A percentile compares a stretch with the other conserved stretches of the same genome.
Evolutionary conservation across 2,888 invertebrate genomes (phyloP).

Genomic region (Eulithis prunata): DNA sequence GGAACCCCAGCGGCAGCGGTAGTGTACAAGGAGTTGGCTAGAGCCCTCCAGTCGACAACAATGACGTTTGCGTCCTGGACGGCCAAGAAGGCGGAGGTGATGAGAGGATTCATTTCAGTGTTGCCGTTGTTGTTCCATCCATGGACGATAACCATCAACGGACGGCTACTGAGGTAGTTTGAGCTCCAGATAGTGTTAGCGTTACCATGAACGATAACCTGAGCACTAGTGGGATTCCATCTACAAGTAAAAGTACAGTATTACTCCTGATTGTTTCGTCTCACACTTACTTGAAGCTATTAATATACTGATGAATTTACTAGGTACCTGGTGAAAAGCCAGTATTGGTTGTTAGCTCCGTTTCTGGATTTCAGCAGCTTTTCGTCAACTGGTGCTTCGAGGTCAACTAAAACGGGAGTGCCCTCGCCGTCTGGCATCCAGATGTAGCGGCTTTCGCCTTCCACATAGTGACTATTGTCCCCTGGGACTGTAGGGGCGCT

Average conservation of each 20-base stretch:
- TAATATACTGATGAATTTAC: neutral
- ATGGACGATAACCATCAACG: constrained; percentile 62
- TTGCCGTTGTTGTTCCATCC: constrained; percentile 67
- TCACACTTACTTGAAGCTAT: no score
- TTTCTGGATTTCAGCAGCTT: constrained; percentile 49
- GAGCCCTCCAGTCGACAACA: constrained; percentile 68
- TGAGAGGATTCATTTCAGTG: constrained; percentile 54
- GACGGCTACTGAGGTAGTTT: constrained; percentile 54
- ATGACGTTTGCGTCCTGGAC: constrained; percentile 68
- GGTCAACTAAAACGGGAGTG: constrained; percentile 63
- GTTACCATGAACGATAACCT: constrained; percentile 60
- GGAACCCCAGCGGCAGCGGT: constrained; percentile 64
- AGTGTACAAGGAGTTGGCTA: constrained; percentile 55
- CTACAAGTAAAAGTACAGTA: constrained; percentile 3
- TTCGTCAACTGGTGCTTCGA: constrained; percentile 55
- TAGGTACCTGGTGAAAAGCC: constrained; percentile 68
- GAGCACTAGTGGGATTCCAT: constrained; percentile 54
- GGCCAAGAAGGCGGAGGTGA: constrained; percentile 61
- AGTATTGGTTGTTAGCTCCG: constrained; percentile 67
- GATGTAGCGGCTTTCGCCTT: constrained; percentile 72
- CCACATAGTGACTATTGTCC: constrained; percentile 74
- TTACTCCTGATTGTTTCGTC: no score
- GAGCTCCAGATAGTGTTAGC: constrained; percentile 56
- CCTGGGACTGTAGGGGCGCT: constrained; percentile 62
- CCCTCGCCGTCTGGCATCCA: constrained; percentile 77